Conservation (phyloP, 1,140 invertebrate species). For the Philaenus spumarius region DNA sequence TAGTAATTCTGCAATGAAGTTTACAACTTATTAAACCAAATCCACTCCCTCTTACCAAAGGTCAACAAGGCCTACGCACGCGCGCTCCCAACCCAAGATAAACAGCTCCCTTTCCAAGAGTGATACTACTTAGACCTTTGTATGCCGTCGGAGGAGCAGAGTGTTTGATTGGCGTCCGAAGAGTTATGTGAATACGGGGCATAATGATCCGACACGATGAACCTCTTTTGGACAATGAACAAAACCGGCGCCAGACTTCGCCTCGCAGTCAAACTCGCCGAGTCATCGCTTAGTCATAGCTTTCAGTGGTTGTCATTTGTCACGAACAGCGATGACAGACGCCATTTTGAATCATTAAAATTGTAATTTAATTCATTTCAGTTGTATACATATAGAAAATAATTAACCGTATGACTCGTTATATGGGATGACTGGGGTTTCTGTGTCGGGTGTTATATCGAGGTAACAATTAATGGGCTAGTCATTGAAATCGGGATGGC, state of each 20-base stretch:
- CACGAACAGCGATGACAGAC: constrained; percentile 1
- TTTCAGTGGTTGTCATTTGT: constrained; percentile 5
- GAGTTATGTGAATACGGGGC: too few relatives aligned
- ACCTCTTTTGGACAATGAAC: too few relatives aligned
- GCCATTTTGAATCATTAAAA: constrained; percentile 7
- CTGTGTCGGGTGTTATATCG: not conserved
- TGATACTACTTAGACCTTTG: not conserved
- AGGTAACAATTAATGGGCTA: too few relatives aligned
- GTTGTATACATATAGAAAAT: not conserved
- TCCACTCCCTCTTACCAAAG: too few relatives aligned
- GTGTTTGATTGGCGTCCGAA: not conserved
- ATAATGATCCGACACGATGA: too few relatives aligned
- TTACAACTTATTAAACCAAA: too few relatives aligned
- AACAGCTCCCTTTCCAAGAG: too few relatives aligned
- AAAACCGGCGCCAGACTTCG: too few relatives aligned
- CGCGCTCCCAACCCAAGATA: too few relatives aligned
- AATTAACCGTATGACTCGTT: not conserved
- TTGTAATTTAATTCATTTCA: constrained; percentile 14
- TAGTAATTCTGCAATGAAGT: too few relatives aligned
- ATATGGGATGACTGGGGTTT: not conserved
- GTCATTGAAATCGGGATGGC: too few relatives aligned
- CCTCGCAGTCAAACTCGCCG: not conserved
- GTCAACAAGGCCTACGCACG: too few relatives aligned
- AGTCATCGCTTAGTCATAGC: not conserved
- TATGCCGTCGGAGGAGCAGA: not conserved